phyloP scores from a whole-genome alignment of 1,140 invertebrate genomes.

The Plutomurus gul region DNA sequence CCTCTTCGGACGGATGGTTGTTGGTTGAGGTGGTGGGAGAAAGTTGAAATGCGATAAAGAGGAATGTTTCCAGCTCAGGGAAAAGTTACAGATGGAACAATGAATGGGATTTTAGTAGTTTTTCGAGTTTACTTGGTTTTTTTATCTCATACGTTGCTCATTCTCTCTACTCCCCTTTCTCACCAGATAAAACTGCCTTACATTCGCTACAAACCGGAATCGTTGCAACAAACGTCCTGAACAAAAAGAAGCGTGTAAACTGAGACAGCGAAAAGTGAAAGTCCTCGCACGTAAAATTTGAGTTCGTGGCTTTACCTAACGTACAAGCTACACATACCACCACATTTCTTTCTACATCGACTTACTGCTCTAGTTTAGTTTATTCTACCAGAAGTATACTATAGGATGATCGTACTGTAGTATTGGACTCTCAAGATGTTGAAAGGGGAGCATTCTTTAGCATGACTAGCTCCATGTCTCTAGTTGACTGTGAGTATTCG shows the following conservation, averaged over 20 bases:
- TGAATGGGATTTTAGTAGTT: constrained; percentile 31
- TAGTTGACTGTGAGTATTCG: background rate
- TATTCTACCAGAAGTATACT: no score
- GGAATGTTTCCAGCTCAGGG: background rate
- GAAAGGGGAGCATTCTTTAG: background rate
- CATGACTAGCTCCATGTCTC: background rate
- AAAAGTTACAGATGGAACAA: constrained; percentile 31
- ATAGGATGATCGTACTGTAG: background rate
- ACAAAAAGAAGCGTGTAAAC: no score
- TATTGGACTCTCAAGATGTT: background rate
- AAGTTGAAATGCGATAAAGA: constrained; percentile 30
- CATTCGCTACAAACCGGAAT: no score
- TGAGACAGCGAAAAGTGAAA: no score
- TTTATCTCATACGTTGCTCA: background rate
- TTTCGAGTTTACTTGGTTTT: constrained; percentile 11
- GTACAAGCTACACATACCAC: no score
- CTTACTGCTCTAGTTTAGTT: no score
- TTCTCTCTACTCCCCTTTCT: background rate
- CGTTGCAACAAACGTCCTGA: no score
- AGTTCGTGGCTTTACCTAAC: no score
- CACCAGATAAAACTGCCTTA: constrained; percentile 19
- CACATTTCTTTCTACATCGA: no score
- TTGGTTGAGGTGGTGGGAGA: background rate
- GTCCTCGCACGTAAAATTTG: no score
- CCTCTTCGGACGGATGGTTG: background rate